These are phyloP conservation scores for Pelodiscus sinensis DNA, from an alignment of 2,113 vertebrate genomes.

Conservation along the genomic window DNA sequence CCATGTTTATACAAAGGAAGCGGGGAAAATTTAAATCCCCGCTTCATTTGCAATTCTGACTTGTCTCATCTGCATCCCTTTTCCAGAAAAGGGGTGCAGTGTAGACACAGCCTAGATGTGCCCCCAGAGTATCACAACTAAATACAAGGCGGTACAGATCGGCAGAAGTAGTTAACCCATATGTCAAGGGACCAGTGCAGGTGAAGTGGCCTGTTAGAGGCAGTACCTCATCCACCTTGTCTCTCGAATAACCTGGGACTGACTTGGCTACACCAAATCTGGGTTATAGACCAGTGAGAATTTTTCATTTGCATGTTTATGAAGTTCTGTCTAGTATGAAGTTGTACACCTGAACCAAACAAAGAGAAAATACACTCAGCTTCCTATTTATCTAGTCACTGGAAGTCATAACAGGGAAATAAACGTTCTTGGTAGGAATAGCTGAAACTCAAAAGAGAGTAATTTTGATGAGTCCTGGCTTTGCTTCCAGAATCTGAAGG, in stretches of 20 bases:
- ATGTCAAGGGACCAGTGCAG: background rate
- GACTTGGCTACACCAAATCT: background rate
- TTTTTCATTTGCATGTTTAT: background rate
- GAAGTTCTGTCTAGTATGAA: background rate
- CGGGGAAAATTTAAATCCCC: too few species aligned
- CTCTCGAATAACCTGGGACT: background rate
- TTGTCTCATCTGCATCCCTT: too few species aligned
- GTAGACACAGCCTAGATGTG: too few species aligned
- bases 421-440: background rate
- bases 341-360: background rate
- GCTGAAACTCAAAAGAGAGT: background rate
- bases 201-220: background rate
- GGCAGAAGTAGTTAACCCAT: too few species aligned
- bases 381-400: background rate
- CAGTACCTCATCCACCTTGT: background rate
- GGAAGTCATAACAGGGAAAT: background rate
- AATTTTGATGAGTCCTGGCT: background rate
- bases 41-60: too few species aligned
- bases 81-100: too few species aligned
- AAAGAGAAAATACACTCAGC: background rate
- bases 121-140: too few species aligned
- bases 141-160: too few species aligned
- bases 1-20: too few species aligned
- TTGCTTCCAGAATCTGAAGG: rapidly evolving
- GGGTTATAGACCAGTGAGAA: background rate